A percentile compares a stretch with the other conserved stretches of the same genome.
phyloP scores from a whole-genome alignment of 2,888 invertebrate genomes.

The Xestoiulus laeticollis region DNA sequence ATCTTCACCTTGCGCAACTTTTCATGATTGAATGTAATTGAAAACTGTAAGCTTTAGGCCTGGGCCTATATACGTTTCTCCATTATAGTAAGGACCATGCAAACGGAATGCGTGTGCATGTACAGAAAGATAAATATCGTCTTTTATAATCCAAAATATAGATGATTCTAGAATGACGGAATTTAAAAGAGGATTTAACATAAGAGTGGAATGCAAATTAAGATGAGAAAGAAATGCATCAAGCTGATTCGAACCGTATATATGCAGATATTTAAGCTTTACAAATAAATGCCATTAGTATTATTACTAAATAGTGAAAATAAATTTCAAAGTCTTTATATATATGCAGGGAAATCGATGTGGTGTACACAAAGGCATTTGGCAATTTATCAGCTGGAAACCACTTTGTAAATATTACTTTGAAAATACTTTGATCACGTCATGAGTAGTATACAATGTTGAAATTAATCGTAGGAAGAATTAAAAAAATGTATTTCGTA shows the following conservation, averaged over 20 bases:
- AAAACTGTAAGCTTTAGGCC: conserved; percentile 37
- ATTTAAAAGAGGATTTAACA: conserved; percentile 5
- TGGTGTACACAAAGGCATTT: background rate
- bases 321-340: background rate
- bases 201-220: conserved; percentile 20
- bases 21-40: conserved; percentile 37
- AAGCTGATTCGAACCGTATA: background rate
- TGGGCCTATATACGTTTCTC: background rate
- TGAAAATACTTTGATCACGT: background rate
- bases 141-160: conserved; percentile 34
- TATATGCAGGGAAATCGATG: background rate
- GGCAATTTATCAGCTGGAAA: background rate
- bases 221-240: background rate
- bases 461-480: background rate
- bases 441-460: background rate
- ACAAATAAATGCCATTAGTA: background rate
- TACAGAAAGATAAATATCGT: conserved; percentile 31
- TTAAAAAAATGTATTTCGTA: too few relatives aligned
- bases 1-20: conserved; percentile 23
- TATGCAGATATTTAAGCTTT: background rate
- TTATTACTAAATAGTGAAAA: background rate
- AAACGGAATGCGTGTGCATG: conserved; percentile 17
- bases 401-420: background rate
- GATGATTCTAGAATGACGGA: conserved; percentile 15
- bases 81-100: background rate